These are phyloP conservation scores for Amphipoea lucens DNA, from an alignment of 2,888 invertebrate genomes.

Conservation along the genomic window DNA sequence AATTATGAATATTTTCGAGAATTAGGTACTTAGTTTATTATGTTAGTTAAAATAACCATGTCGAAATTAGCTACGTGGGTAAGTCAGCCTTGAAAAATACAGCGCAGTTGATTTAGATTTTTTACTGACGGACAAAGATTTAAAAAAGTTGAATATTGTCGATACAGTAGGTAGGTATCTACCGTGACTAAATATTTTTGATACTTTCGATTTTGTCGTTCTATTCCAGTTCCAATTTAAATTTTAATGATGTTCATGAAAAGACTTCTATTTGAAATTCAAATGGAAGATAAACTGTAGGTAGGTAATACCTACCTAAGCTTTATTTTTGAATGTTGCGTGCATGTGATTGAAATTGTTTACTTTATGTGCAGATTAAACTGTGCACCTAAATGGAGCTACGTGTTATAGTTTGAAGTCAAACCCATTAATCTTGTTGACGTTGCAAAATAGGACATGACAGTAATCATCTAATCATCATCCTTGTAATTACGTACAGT, in stretches of 20 bases:
- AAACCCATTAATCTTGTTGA: constrained; percentile 32
- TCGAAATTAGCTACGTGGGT: constrained; percentile 17
- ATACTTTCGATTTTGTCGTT: constrained; percentile 6
- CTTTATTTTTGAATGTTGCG: background rate
- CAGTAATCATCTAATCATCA: constrained; percentile 16
- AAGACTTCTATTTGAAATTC: background rate
- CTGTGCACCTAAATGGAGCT: constrained; percentile 18
- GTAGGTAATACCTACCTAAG: background rate
- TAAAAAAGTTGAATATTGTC: constrained; percentile 8
- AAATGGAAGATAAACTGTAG: background rate
- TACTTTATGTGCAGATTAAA: constrained; percentile 35
- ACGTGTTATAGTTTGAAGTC: constrained; percentile 24
- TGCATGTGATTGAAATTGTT: constrained; percentile 30
- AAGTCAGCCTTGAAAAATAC: constrained; percentile 60
- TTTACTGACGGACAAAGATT: constrained; percentile 17
- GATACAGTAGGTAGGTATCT: constrained; percentile 4
- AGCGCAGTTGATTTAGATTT: constrained; percentile 38
- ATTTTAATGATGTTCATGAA: background rate
- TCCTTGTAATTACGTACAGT: constrained; percentile 3
- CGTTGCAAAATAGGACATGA: constrained; percentile 18
- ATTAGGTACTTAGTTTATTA: background rate
- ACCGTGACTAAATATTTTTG: constrained; percentile 16
- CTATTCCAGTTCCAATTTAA: background rate
- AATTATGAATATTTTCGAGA: constrained; percentile 19
- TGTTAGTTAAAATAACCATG: background rate